Conservation (phyloP, 2,888 invertebrate genomes). For the Drosophila glabriapex region DNA sequence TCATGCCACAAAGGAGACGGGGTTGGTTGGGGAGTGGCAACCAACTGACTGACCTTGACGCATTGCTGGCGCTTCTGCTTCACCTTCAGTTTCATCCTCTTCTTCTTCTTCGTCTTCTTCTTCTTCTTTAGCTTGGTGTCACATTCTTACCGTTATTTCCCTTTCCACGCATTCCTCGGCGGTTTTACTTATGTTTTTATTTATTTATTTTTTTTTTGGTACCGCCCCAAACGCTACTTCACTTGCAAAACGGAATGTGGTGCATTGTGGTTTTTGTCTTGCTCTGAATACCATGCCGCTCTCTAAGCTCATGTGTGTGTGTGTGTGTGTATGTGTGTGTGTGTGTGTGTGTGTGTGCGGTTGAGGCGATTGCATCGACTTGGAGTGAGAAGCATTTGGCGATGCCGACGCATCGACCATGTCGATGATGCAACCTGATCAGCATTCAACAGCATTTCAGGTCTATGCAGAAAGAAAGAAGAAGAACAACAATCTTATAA, state of each 20-base stretch:
- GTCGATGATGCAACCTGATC: conserved; percentile 65
- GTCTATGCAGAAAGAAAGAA: conserved; percentile 9
- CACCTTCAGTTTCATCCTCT: conserved; percentile 14
- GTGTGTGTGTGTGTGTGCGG: conserved; percentile 7
- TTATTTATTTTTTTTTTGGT: not conserved
- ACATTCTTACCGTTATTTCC: conserved; percentile 58
- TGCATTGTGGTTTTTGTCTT: conserved; percentile 66
- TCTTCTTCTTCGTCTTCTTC: conserved; percentile 16
- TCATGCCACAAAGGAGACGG: conserved; percentile 35
- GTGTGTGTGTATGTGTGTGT: conserved; percentile 7
- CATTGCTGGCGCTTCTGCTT: conserved; percentile 14
- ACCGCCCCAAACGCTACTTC: conserved; percentile 19
- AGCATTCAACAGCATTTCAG: conserved; percentile 28
- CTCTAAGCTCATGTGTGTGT: conserved; percentile 6
- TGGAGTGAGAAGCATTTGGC: conserved; percentile 34
- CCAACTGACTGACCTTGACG: conserved; percentile 47
- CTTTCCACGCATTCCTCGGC: conserved; percentile 17
- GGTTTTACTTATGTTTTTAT: not conserved
- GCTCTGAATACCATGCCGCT: conserved; percentile 80
- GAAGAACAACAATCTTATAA: conserved; percentile 17
- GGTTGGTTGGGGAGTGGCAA: conserved; percentile 3
- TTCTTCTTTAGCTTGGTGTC: conserved; percentile 29
- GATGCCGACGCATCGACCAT: conserved; percentile 52
- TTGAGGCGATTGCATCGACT: conserved; percentile 48
- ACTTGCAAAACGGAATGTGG: conserved; percentile 33